Base-by-base conservation (phyloP, 2,113 vertebrate genomes). In the Donacobius atricapilla region DNA sequence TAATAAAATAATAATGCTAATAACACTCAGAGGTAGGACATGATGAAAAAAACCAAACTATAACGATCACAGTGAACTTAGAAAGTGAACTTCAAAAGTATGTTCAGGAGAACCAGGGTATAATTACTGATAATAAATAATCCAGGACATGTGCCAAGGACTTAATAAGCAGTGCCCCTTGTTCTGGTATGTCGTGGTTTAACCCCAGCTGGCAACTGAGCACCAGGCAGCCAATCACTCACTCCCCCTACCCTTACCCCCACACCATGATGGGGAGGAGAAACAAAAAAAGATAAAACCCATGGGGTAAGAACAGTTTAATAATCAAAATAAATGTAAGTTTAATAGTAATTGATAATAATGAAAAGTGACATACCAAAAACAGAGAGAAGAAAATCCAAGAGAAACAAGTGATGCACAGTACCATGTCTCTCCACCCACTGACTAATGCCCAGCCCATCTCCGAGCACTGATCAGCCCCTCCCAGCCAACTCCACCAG, bases 391-490 rank as follows among this genome's bases (percentile, higher is more conserved):
- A 58, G 28, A 68, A 68, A 75, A 31, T 14, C 31, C 53, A 60
- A 53, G 2, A 45, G 11, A 58, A 66, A 68, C 5, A 24, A 45
- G 33, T 45, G 33, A 82, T 45, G 33, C 19, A 13, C 23, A 3
- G 3, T n/a, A 39, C 23, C 28, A 39, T 60, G 51, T 4, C 24
- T 45, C 33, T 37, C 47, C 64, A 53, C 8, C 8, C 39, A 19
- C 22, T 45, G 53, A 31, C 27, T 37, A 18, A 45, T 33, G 22
- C 33, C 45, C 22, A 87, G 72, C 45, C 27, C 23, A 60, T 23
- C 33, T 60, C 33, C 39, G 8, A 28, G 33, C 11, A 39, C 27
- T 3, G 12, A 60, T 23, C 1, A 0, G 22, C 18, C 12, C 33
- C 18, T 60, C 14, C 31, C 54, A 69, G 45, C 12, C 45, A 45